Percentiles rank a stretch among this genome's conserved stretches.
Conservation (phyloP, 1,140 invertebrate species). For the Lordiphosa clarofinis region DNA sequence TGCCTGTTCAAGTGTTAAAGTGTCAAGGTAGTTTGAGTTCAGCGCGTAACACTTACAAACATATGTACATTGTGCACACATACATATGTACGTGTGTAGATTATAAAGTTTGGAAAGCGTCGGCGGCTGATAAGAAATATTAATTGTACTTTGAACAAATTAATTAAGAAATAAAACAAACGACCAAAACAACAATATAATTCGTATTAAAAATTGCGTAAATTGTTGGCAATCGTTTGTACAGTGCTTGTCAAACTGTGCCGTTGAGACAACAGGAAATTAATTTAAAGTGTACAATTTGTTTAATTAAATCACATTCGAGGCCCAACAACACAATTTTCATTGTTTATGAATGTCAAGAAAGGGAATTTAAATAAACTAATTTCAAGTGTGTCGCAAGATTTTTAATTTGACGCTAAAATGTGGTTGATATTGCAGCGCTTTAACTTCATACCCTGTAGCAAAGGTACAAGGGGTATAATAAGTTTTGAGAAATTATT, state of each 20-base stretch:
- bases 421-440: no score
- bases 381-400: no score
- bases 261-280: constrained; percentile 12
- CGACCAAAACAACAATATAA: neutral
- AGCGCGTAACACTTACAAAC: constrained; percentile 2
- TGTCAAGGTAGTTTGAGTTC: constrained; percentile 38
- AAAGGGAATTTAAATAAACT: no score
- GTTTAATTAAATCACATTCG: neutral
- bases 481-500: no score
- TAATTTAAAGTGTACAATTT: neutral
- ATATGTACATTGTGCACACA: neutral
- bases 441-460: no score
- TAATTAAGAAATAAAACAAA: constrained; percentile 2
- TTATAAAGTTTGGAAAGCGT: neutral
- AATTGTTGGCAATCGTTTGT: neutral
- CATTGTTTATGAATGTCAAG: neutral
- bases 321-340: neutral
- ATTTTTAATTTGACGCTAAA: no score
- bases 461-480: no score
- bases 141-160: neutral
- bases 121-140: neutral
- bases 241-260: neutral
- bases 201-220: no score
- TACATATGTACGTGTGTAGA: constrained; percentile 3
- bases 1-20: constrained; percentile 27